A percentile compares a stretch with the other conserved stretches of the same genome.
Conservation (phyloP, 2,888 invertebrate genomes). For the Spatulosminthurus flaviceps region DNA sequence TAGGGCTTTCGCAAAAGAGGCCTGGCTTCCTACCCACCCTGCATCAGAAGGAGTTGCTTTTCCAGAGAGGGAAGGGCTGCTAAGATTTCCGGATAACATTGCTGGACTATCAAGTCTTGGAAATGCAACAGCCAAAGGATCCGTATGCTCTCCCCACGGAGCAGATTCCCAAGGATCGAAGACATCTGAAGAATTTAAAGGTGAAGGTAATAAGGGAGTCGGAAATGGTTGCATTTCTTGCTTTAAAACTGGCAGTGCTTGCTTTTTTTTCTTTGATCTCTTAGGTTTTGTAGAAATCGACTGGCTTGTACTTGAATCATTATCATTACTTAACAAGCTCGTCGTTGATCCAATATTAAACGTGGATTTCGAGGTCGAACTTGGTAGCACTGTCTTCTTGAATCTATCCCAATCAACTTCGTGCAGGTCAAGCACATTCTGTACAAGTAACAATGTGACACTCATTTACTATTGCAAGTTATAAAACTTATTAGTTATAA, state of each 20-base stretch:
- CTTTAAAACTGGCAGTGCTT: neutral
- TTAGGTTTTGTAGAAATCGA: neutral
- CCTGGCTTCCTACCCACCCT: neutral
- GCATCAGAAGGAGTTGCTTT: neutral
- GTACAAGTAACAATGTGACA: neutral
- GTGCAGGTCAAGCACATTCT: constrained; percentile 10
- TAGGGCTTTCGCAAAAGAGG: neutral
- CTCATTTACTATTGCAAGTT: no score
- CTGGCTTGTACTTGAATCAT: neutral
- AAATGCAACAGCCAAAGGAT: constrained; percentile 35
- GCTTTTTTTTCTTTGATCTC: constrained; percentile 11
- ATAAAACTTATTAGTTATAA: no score
- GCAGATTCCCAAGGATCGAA: constrained; percentile 13
- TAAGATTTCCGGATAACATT: neutral
- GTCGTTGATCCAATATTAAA: neutral
- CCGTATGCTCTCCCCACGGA: constrained; percentile 25
- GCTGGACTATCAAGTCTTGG: constrained; percentile 11
- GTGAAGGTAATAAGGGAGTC: neutral
- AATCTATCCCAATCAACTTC: constrained; percentile 22
- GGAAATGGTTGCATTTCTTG: neutral
- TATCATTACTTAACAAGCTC: constrained; percentile 1
- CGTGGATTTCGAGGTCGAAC: neutral
- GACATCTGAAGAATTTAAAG: neutral
- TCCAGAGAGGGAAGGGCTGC: neutral
- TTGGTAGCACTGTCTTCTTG: neutral